Conservation (phyloP, 53 echinoderm and acorn worm genomes). For the Henricia sp. region DNA sequence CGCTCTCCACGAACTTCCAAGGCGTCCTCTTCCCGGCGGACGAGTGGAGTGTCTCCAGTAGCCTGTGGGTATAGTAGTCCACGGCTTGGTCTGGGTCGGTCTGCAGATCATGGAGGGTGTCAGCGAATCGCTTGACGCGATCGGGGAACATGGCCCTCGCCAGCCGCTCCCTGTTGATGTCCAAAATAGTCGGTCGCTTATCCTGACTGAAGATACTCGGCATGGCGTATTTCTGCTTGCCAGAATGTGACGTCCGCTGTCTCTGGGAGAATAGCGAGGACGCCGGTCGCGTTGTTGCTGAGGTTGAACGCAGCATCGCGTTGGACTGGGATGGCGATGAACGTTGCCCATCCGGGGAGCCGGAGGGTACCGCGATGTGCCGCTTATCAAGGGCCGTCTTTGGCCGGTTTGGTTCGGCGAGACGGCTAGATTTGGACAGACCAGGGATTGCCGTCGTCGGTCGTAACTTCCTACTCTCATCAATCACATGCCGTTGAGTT, state of each 20-base stretch:
- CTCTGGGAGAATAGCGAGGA: background rate
- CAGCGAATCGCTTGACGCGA: slow-evolving; percentile 59
- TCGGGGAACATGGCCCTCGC: slow-evolving; percentile 55
- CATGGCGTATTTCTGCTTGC: slow-evolving; percentile 52
- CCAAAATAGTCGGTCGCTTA: slow-evolving; percentile 65
- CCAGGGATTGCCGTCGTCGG: slow-evolving; percentile 34
- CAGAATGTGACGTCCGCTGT: no score
- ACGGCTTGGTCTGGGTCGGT: slow-evolving; percentile 59
- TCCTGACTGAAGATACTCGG: slow-evolving; percentile 74
- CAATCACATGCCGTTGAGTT: background rate
- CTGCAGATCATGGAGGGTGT: slow-evolving; percentile 23
- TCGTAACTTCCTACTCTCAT: slow-evolving; percentile 9
- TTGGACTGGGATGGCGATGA: slow-evolving; percentile 17
- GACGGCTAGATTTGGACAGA: background rate
- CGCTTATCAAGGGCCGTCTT: slow-evolving; percentile 6
- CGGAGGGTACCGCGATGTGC: background rate
- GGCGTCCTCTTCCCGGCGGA: slow-evolving; percentile 6
- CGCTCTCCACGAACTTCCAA: slow-evolving; percentile 5
- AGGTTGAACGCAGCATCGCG: background rate
- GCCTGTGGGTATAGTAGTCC: slow-evolving; percentile 68
- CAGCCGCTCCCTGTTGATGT: slow-evolving; percentile 69
- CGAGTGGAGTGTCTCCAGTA: slow-evolving; percentile 44
- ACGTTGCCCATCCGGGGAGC: background rate
- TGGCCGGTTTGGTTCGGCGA: background rate
- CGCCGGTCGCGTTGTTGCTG: background rate